Conservation (phyloP, 2,888 invertebrate species). For the Nemapogon koenigi region DNA sequence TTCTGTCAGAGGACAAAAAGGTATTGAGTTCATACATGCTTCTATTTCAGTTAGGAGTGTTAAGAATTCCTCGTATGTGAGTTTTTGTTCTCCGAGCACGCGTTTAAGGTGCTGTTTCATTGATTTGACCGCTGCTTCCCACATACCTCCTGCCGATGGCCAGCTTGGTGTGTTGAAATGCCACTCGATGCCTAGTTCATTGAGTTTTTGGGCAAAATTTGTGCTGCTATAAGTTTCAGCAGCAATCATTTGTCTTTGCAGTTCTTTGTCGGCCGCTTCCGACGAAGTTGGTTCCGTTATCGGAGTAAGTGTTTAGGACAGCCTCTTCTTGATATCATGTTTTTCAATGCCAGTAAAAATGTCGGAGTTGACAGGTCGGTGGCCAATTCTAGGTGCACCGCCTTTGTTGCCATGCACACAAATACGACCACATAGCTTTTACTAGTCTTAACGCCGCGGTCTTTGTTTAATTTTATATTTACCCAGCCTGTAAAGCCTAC, state of each 20-base stretch:
- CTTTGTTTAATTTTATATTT: conserved; percentile 14
- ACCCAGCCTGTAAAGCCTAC: conserved; percentile 17
- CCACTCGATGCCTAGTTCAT: neutral
- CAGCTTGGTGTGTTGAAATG: neutral
- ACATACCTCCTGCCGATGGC: too few species aligned
- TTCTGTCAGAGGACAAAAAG: neutral
- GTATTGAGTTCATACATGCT: neutral
- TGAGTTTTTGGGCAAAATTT: neutral
- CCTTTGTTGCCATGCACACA: conserved; percentile 4
- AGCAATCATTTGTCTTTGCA: too few species aligned
- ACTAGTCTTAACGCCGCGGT: conserved; percentile 8
- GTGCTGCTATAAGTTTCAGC: too few species aligned
- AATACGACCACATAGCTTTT: conserved; percentile 7
- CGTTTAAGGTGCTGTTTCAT: too few species aligned
- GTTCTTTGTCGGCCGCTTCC: too few species aligned
- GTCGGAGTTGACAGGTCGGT: neutral
- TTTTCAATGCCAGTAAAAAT: neutral
- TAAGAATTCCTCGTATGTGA: conserved; percentile 1
- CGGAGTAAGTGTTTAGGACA: neutral
- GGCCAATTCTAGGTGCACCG: conserved; percentile 3
- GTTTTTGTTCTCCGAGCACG: conserved; percentile 1
- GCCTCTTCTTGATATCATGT: neutral
- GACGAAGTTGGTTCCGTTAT: conserved; percentile 3
- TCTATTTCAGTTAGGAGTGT: conserved; percentile 1
- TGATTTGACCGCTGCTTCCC: too few species aligned